Evolutionary conservation across 1,140 invertebrate genomes (phyloP).

Genomic region (Bradysia coprophila): DNA sequence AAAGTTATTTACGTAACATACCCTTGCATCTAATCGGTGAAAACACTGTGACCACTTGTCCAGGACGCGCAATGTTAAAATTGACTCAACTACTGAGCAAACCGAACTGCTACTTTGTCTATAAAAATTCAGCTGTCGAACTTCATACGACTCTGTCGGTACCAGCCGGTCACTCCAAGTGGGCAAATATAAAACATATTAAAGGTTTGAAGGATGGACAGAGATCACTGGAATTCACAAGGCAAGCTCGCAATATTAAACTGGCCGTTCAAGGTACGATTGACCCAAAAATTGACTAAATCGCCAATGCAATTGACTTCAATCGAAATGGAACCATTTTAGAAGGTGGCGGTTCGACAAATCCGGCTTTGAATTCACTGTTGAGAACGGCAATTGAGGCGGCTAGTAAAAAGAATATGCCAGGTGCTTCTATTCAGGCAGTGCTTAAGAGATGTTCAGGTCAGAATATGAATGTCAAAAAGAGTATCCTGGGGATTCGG

Average conservation of each 20-base stretch:
- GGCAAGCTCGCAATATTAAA: conserved; percentile 29
- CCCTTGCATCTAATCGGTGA: too few species aligned
- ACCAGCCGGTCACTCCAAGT: conserved; percentile 59
- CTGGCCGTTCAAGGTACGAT: conserved; percentile 31
- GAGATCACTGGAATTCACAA: conserved; percentile 25
- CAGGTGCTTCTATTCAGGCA: conserved; percentile 32
- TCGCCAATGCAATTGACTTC: neutral
- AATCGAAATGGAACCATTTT: conserved; percentile 3
- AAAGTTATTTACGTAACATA: too few species aligned
- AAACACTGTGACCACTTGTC: too few species aligned
- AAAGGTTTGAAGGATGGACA: conserved; percentile 41
- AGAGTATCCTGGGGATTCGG: conserved; percentile 22
- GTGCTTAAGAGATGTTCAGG: conserved; percentile 26
- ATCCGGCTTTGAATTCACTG: conserved; percentile 33
- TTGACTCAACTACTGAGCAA: too few species aligned
- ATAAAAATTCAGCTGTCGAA: too few species aligned
- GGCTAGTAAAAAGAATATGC: conserved; percentile 37
- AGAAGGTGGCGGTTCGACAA: conserved; percentile 27
- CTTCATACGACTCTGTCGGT: neutral
- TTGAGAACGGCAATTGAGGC: conserved; percentile 33
- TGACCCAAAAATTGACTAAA: conserved; percentile 1
- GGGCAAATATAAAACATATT: conserved; percentile 48
- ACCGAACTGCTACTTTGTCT: too few species aligned
- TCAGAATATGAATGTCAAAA: conserved; percentile 17
- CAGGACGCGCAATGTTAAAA: too few species aligned